phyloP scores from a whole-genome alignment of 2,113 vertebrate species.

The Hucho hucho region DNA sequence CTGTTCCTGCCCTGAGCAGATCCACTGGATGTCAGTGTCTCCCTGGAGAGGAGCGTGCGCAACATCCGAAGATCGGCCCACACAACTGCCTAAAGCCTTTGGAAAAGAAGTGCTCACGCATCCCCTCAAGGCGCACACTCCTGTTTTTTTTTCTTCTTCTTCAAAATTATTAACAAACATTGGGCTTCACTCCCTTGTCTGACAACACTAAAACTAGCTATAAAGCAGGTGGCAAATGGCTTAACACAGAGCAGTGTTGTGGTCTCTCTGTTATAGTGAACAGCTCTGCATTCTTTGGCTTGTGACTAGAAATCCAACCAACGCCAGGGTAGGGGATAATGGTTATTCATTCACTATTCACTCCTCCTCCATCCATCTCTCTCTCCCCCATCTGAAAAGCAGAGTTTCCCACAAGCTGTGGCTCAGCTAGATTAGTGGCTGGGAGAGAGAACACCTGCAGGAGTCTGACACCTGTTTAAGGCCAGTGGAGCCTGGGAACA shows the following conservation, averaged over 20 bases:
- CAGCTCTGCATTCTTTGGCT: constrained; percentile 13
- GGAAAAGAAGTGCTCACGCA: not conserved
- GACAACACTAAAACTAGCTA: not conserved
- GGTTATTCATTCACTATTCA: constrained; percentile 9
- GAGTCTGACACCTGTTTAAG: constrained; percentile 66
- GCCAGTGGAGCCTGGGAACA: constrained; percentile 31
- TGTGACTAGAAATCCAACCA: constrained; percentile 11
- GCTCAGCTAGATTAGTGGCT: constrained; percentile 60
- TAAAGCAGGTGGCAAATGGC: constrained; percentile 1
- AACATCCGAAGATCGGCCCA: not conserved
- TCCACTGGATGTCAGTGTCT: not conserved
- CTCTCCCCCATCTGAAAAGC: not conserved
- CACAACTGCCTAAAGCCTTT: not conserved
- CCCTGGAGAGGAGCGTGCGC: not conserved
- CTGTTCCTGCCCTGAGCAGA: not conserved
- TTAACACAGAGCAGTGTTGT: not conserved
- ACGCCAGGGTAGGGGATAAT: constrained; percentile 5
- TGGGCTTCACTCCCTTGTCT: not conserved
- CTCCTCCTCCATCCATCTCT: constrained; percentile 14
- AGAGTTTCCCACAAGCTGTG: constrained; percentile 20
- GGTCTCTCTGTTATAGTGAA: constrained; percentile 6
- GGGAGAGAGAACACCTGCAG: constrained; percentile 66
- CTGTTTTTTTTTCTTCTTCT: not conserved
- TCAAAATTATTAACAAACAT: not conserved
- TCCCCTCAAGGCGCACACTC: not conserved